phyloP scores from a whole-genome alignment of 2,797 vertebrate genomes.

The Sparidentex hasta region DNA sequence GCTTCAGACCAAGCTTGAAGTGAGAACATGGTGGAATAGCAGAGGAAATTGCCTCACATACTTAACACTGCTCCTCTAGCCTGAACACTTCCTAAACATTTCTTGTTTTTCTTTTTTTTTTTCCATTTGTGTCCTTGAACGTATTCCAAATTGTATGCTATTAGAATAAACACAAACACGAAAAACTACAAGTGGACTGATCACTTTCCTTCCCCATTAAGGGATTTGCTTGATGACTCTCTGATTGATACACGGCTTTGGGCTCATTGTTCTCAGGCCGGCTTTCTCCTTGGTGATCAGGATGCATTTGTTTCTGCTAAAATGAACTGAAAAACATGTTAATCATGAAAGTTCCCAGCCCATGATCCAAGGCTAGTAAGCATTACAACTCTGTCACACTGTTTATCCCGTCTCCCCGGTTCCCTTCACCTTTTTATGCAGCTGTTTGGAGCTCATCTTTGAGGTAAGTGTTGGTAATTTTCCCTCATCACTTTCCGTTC shows the following conservation, averaged over 20 bases:
- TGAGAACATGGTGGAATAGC: neutral
- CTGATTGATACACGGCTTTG: neutral
- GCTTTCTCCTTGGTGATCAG: neutral
- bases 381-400: constrained; percentile 11
- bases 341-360: constrained; percentile 14
- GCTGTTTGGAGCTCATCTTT: constrained; percentile 44
- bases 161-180: neutral
- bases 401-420: constrained; percentile 22
- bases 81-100: too few species aligned
- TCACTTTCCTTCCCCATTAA: neutral
- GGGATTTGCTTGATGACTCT: neutral
- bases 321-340: constrained; percentile 21
- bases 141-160: neutral
- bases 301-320: constrained; percentile 16
- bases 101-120: too few species aligned
- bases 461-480: constrained; percentile 52
- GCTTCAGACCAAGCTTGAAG: too few species aligned
- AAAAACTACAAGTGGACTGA: neutral
- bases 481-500: constrained; percentile 45
- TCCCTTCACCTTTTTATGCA: constrained; percentile 47
- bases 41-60: neutral
- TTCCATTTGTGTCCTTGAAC: too few species aligned
- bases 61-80: neutral
- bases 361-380: constrained; percentile 5
- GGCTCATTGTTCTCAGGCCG: constrained; percentile 1